Evolutionary conservation across 2,113 vertebrate genomes (phyloP).

Genomic region (Grammomys dolichurus): DNA sequence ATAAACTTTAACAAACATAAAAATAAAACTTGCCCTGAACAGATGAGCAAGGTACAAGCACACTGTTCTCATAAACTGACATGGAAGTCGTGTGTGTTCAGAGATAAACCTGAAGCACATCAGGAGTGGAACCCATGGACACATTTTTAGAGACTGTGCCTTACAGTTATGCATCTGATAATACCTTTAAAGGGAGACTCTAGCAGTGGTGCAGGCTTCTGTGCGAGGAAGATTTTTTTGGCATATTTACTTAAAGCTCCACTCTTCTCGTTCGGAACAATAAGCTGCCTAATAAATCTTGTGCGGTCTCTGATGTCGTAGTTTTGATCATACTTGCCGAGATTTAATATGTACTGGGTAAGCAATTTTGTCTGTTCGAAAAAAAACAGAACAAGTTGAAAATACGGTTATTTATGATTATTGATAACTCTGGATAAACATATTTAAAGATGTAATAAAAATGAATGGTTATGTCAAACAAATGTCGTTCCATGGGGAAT

Average conservation of each 20-base stretch:
- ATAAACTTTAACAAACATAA: constrained; percentile 61
- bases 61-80: constrained; percentile 17
- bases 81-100: constrained; percentile 79
- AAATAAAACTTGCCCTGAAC: constrained; percentile 52
- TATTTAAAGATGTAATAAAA: constrained; percentile 97
- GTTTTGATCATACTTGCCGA: constrained; percentile 99
- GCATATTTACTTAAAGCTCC: constrained; percentile 98
- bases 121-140: constrained; percentile 69
- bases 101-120: constrained; percentile 74
- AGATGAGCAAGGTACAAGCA: constrained; percentile 54
- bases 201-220: constrained; percentile 96
- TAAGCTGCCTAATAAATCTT: constrained; percentile 98
- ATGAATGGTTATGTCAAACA: constrained; percentile 95
- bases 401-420: constrained; percentile 97
- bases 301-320: constrained; percentile 99
- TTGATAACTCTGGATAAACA: constrained; percentile 98
- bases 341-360: constrained; percentile 99
- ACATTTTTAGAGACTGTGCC: constrained; percentile 77
- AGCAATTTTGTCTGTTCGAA: constrained; percentile 97
- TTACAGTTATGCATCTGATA: constrained; percentile 71
- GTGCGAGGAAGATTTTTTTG: constrained; percentile 96
- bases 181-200: constrained; percentile 98
- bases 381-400: constrained; percentile 86
- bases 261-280: constrained; percentile 97
- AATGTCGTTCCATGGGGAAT: constrained; percentile 94